A percentile compares a stretch with the other conserved stretches of the same genome.
Conservation (phyloP, 2,888 invertebrate genomes). For the Mesoligia furuncula region DNA sequence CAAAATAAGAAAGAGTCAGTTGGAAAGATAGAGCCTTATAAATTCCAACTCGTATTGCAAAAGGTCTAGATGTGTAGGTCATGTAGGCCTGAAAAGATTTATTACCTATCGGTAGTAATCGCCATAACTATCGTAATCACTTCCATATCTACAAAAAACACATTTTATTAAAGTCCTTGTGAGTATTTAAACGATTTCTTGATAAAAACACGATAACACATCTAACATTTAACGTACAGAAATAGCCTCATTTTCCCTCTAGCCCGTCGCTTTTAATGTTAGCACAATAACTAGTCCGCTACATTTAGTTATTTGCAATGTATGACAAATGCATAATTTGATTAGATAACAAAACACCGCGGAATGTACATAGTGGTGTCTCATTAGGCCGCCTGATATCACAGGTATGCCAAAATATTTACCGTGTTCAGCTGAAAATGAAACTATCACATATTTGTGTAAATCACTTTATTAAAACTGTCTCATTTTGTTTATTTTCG, state of each 20-base stretch:
- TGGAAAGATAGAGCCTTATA: not conserved
- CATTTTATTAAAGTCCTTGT: not conserved
- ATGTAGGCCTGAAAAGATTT: not conserved
- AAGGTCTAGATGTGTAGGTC: not conserved
- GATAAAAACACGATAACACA: conserved; percentile 15
- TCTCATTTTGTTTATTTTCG: not conserved
- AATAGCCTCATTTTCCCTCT: conserved; percentile 43
- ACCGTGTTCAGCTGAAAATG: conserved; percentile 28
- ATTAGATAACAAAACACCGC: conserved; percentile 71
- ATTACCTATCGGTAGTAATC: not conserved
- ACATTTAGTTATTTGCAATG: conserved; percentile 68
- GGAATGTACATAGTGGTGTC: conserved; percentile 48
- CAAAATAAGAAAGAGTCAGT: no score
- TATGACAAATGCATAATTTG: conserved; percentile 76
- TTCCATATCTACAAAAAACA: conserved; percentile 9
- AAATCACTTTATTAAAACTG: conserved; percentile 28
- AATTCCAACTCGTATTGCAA: not conserved
- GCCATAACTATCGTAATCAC: conserved; percentile 4
- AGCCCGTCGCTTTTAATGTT: conserved; percentile 16
- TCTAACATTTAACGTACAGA: conserved; percentile 8
- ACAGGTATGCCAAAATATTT: conserved; percentile 66
- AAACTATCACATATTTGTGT: conserved; percentile 23
- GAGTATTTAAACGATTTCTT: conserved; percentile 20
- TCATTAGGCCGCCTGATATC: conserved; percentile 50
- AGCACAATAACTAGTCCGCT: conserved; percentile 51